Base-by-base conservation (phyloP, 2,888 invertebrate species). In the Chaetogeoica ovagalla region DNA sequence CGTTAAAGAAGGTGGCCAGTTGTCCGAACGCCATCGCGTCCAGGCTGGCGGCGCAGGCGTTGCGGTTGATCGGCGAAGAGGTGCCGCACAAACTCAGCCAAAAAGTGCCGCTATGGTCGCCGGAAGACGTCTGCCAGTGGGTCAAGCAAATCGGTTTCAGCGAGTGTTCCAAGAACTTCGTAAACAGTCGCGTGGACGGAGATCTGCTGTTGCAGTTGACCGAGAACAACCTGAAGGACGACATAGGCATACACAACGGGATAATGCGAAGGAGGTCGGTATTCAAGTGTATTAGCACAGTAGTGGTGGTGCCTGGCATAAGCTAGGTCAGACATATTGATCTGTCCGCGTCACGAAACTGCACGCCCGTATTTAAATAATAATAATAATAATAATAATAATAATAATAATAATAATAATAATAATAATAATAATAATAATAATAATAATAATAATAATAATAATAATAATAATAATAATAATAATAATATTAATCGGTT, bases 1-100 rank as follows among this genome's bases (percentile, higher is more conserved):
- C 97, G 0, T 88, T 99, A 84, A 98, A 98, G 86, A 94, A 93
- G 85, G 96, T 98, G 0, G 98, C 98, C 13, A 96, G 97, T 85
- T 97, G 97, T 86, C 98, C 98, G 0, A 98, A 98, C 87, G 97
- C 98, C 9, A 94, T 97, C 5, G 98, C 98, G 0, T 97, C 98
- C 0, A 97, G 96, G 87, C 97, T 96, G 86, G 98, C 98, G 1
- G 96, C 94, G 9, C 95, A 95, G 88, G 96, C 96, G 0, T 88
- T 97, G 84, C 89, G 94, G 83, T 88, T 97, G 23, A 96, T 99
- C 82, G 98, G 98, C 2, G 98, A 98, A 86, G 94, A 96, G 86
- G 94, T 98, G 21, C 98, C 98, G 0, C 98, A 99, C 87, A 98
- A 97, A 86, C 88, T 99, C 81, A 97, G 97, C 57, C 98, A 98